A percentile compares a stretch with the other conserved stretches of the same genome.
These are phyloP conservation scores for Aplochiton taeniatus DNA, from an alignment of 2,797 vertebrate genomes.

Conservation along the genomic window DNA sequence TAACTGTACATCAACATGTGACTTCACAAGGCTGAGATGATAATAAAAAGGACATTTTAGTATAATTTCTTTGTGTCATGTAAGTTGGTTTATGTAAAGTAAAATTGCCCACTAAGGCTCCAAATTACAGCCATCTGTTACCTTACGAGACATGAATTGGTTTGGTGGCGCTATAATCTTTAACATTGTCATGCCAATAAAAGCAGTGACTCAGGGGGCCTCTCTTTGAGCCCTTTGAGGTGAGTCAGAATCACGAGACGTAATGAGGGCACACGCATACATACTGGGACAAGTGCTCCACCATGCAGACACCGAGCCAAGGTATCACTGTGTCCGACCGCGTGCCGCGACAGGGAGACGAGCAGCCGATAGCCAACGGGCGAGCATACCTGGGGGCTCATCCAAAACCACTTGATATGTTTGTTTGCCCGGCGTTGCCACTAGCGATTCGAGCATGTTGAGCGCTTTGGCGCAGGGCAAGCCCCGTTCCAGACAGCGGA, in stretches of 20 bases:
- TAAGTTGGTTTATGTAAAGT: no score
- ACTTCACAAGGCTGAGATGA: no score
- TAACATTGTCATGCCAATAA: no score
- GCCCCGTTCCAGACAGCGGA: constrained; percentile 37
- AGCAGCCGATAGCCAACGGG: constrained; percentile 59
- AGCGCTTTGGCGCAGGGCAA: constrained; percentile 36
- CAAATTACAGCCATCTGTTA: no score
- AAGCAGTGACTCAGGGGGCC: no score
- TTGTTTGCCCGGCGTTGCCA: constrained; percentile 54
- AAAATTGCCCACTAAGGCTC: no score
- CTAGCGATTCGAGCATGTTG: constrained; percentile 56
- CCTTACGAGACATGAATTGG: no score
- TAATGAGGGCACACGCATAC: constrained; percentile 16
- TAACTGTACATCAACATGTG: no score
- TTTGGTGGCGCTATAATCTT: no score
- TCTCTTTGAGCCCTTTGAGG: no score
- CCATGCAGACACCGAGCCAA: constrained; percentile 34
- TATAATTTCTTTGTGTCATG: background rate
- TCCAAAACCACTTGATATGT: constrained; percentile 70
- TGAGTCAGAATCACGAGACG: no score
- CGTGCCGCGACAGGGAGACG: constrained; percentile 51
- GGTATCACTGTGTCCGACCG: constrained; percentile 48
- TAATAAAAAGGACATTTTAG: no score
- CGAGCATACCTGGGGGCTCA: constrained; percentile 65
- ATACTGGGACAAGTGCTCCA: constrained; percentile 13